Evolutionary conservation across 1,140 invertebrate genomes (phyloP).

Genomic region (Metopolophium dirhodum): DNA sequence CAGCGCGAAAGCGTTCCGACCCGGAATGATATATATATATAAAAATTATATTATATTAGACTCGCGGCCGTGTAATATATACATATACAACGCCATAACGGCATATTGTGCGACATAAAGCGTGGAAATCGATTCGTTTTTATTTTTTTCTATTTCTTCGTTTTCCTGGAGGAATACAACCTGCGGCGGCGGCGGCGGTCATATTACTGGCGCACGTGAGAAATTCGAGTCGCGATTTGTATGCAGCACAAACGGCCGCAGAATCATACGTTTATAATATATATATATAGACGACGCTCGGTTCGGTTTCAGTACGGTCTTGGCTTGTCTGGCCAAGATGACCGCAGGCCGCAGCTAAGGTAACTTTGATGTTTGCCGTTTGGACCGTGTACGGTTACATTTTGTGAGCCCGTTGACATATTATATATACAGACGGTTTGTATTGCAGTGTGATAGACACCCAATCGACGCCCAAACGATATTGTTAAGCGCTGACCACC

Average conservation of each 20-base stretch:
- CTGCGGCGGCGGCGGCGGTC: neutral
- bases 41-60: conserved; percentile 1
- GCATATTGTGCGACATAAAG: neutral
- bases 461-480: neutral
- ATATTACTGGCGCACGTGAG: neutral
- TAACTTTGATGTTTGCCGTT: no score
- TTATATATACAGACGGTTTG: neutral
- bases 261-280: neutral
- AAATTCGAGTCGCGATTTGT: neutral
- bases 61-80: neutral
- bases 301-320: neutral
- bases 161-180: neutral
- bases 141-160: neutral
- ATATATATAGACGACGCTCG: neutral
- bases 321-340: neutral
- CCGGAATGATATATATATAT: neutral
- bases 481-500: neutral
- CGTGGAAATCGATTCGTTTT: conserved; percentile 13
- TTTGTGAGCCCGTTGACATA: neutral
- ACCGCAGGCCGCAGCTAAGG: neutral
- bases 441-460: neutral
- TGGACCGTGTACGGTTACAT: neutral
- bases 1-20: neutral
- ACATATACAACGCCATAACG: neutral
- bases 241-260: neutral